Conservation (phyloP, 2,888 invertebrate species). For the Elysia crispata region DNA sequence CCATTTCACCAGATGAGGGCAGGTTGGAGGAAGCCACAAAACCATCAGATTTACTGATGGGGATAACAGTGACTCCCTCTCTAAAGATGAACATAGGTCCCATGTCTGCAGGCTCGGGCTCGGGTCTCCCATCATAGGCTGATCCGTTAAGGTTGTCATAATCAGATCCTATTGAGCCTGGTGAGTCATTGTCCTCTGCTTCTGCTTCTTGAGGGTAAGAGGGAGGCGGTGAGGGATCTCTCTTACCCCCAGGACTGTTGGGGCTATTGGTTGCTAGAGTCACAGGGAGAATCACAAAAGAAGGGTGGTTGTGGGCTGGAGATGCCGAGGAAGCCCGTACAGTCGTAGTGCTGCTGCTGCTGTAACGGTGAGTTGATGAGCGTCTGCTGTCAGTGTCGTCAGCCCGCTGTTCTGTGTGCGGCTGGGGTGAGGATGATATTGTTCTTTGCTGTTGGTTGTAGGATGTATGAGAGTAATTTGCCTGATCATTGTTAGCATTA, state of each 20-base stretch:
- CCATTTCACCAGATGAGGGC: conserved; percentile 41
- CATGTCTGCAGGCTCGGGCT: conserved; percentile 11
- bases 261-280: neutral
- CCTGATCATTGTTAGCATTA: too few relatives aligned
- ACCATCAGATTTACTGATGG: conserved; percentile 52
- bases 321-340: too few relatives aligned
- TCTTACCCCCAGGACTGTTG: conserved; percentile 1
- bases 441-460: too few relatives aligned
- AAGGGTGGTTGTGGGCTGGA: too few relatives aligned
- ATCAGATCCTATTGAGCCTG: conserved; percentile 66
- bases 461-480: too few relatives aligned
- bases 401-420: too few relatives aligned
- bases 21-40: conserved; percentile 38
- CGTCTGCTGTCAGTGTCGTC: too few relatives aligned
- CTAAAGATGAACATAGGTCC: conserved; percentile 47
- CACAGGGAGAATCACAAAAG: too few relatives aligned
- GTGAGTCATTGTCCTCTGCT: conserved; percentile 51
- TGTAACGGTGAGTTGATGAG: too few relatives aligned
- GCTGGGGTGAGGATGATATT: too few relatives aligned
- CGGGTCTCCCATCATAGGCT: conserved; percentile 31
- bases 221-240: conserved; percentile 1
- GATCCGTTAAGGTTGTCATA: conserved; percentile 68
- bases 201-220: neutral
- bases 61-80: conserved; percentile 51
- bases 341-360: too few relatives aligned